phyloP scores from a whole-genome alignment of 1,140 invertebrate genomes.

The Brachionus calyciflorus region DNA sequence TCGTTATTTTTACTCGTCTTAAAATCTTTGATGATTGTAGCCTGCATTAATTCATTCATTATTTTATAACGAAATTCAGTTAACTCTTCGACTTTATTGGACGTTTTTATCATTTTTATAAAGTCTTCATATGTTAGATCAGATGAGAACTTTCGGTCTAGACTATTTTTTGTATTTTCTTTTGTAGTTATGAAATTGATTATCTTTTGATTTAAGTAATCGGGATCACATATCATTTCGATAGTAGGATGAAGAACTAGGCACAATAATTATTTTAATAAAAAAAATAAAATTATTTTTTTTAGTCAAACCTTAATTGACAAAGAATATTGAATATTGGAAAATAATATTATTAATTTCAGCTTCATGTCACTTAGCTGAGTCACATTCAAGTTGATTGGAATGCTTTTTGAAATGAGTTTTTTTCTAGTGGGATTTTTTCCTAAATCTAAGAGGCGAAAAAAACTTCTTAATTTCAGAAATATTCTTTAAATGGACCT shows the following conservation, averaged over 20 bases:
- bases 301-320: no score
- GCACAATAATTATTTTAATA: constrained; percentile 49
- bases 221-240: constrained; percentile 78
- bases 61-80: constrained; percentile 81
- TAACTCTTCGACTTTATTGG: constrained; percentile 74
- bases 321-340: no score
- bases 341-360: no score
- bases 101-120: constrained; percentile 76
- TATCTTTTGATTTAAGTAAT: constrained; percentile 84
- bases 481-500: background rate
- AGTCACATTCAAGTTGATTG: no score
- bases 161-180: constrained; percentile 71
- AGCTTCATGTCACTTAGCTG: no score
- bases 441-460: background rate
- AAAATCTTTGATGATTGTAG: constrained; percentile 81
- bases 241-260: constrained; percentile 78
- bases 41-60: constrained; percentile 86
- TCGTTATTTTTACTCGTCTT: constrained; percentile 76
- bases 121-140: constrained; percentile 85
- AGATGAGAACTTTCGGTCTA: constrained; percentile 77
- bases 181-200: constrained; percentile 74
- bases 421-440: background rate
- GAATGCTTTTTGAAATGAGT: no score
- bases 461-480: no score
- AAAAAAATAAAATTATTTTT: no score